These are phyloP conservation scores for Tridacna gigas DNA, from an alignment of 2,888 invertebrate genomes.

Conservation along the genomic window DNA sequence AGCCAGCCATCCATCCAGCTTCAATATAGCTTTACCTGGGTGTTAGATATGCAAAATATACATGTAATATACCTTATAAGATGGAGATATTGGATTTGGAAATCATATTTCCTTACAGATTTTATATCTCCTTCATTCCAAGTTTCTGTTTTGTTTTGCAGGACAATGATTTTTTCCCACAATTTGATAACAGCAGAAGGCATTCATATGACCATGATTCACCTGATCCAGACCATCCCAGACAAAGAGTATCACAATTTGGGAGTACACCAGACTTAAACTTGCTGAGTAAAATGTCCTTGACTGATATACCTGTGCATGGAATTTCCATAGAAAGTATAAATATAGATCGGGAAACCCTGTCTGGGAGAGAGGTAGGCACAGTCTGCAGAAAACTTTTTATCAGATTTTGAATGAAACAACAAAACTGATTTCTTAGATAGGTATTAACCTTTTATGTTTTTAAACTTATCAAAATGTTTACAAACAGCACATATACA, in stretches of 20 bases:
- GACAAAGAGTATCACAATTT: conserved; percentile 65
- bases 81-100: background rate
- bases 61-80: background rate
- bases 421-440: no score
- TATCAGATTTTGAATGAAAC: no score
- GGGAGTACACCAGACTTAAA: conserved; percentile 80
- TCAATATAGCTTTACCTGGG: no score
- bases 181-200: conserved; percentile 76
- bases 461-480: no score
- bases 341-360: conserved; percentile 72
- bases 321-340: conserved; percentile 74
- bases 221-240: conserved; percentile 59
- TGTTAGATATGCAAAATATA: background rate
- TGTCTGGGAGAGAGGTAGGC: conserved; percentile 73
- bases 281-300: conserved; percentile 67
- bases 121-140: background rate
- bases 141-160: conserved; percentile 49
- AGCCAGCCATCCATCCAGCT: no score
- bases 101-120: no score
- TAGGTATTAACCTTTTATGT: no score
- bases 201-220: conserved; percentile 75
- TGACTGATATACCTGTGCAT: conserved; percentile 68
- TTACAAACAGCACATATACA: no score
- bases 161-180: conserved; percentile 79
- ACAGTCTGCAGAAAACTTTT: no score